These are phyloP conservation scores for Micropoecilia bifurca DNA, from an alignment of 2,797 vertebrate species.

Conservation along the genomic window DNA sequence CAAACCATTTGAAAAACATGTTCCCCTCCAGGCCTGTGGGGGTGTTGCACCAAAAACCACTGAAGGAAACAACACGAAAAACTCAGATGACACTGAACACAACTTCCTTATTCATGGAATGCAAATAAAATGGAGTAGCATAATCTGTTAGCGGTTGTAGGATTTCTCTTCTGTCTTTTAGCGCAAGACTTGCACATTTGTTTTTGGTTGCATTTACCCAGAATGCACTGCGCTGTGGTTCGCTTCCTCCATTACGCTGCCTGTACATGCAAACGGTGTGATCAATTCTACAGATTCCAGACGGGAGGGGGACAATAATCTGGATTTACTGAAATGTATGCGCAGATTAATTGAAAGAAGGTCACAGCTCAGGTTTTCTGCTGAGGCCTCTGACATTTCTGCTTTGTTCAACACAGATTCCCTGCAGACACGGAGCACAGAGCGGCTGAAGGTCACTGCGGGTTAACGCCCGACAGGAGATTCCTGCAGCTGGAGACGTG, in stretches of 20 bases:
- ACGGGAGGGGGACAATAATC: not conserved
- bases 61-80: too few relatives aligned
- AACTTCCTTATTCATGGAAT: too few relatives aligned
- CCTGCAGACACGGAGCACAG: conserved; percentile 48
- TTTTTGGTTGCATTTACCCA: too few relatives aligned
- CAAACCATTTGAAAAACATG: too few relatives aligned
- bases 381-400: conserved; percentile 52
- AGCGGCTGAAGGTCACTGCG: conserved; percentile 60
- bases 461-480: conserved; percentile 69
- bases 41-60: too few relatives aligned
- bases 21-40: too few relatives aligned
- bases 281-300: conserved; percentile 11
- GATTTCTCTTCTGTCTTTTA: too few relatives aligned
- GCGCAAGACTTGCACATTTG: too few relatives aligned
- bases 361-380: conserved; percentile 43
- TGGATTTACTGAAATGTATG: conserved; percentile 14
- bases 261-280: not conserved
- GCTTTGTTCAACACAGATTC: conserved; percentile 48
- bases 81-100: too few relatives aligned
- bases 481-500: conserved; percentile 59
- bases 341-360: conserved; percentile 19
- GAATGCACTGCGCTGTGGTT: too few relatives aligned
- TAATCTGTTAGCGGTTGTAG: too few relatives aligned
- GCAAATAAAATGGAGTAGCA: too few relatives aligned
- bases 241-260: not conserved